Evolutionary conservation across 2,113 vertebrate genomes (phyloP), one percentile per base, ranked within the genome.

Genomic region (Tilapia sparmanii): DNA sequence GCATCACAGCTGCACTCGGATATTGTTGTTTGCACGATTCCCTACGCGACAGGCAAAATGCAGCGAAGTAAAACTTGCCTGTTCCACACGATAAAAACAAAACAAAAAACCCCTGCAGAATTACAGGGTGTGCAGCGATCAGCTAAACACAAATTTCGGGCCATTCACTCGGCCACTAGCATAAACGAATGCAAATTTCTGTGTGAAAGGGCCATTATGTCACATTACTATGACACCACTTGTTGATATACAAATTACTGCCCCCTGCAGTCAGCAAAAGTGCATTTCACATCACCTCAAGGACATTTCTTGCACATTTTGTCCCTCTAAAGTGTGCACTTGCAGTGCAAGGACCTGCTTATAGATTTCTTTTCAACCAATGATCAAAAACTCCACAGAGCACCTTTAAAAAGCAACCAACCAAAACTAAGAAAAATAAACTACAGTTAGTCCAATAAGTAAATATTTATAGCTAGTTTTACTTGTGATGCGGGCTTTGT

Each of bases 321-420:
- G n/a, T 81, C 78, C 53, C 52, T 29, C 54, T 76, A 12, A 76
- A 76, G 42, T 68, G 55, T 19, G 42, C 5, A 35, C 45, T 50
- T 19, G 6, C 24, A 78, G 42, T 31, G 42, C 4, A 0, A 50
- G 16, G 73, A n/a, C 16, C 73, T 31, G 10, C 73, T 78, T 19
- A 18, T 19, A 82, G 29, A 22, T 66, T 29, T 73, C 54, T 85
- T 54, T 84, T 35, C 24, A 63, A 86, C 80, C 19, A 73, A 80
- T 86, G 83, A 63, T 57, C 24, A 71, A 73, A 92, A 89, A 81
- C 71, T 86, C 82, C 80, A 90, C 47, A 89, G 88, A 89, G 86
- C 29, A 87, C 71, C 86, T 90, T 92, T 84, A 87, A 86, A 73
- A 55, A 10, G 7, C 22, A 84, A 63, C 24, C 4, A 85, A 45